Percentiles rank a stretch among this genome's conserved stretches.
These are phyloP conservation scores for Hiodon alosoides DNA, from an alignment of 2,113 vertebrate species.

Conservation along the genomic window DNA sequence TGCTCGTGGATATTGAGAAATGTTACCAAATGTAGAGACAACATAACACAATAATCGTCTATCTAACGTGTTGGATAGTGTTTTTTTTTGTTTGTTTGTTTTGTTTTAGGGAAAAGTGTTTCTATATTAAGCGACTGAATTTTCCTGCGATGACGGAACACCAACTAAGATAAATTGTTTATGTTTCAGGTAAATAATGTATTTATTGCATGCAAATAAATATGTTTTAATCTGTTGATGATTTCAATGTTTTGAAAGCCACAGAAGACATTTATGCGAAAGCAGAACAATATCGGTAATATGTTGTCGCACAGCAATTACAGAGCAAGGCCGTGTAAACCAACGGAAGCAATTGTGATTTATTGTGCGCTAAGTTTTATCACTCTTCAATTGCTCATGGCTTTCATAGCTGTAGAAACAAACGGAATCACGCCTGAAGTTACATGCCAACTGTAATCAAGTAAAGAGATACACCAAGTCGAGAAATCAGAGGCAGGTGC, in stretches of 20 bases:
- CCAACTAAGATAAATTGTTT: background rate
- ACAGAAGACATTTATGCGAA: constrained; percentile 29
- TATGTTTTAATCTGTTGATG: background rate
- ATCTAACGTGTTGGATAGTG: no score
- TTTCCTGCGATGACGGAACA: background rate
- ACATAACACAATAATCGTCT: background rate
- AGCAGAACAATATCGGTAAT: constrained; percentile 72
- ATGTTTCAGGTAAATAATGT: background rate
- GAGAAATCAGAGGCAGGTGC: no score
- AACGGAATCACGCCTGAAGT: constrained; percentile 78
- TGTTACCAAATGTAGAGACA: background rate
- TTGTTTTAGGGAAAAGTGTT: background rate
- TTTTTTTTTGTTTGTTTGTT: constrained; percentile 6
- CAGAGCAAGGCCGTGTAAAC: constrained; percentile 52
- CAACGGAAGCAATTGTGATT: constrained; percentile 69
- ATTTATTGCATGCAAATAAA: background rate
- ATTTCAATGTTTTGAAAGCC: background rate
- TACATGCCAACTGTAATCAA: no score
- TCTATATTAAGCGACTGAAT: background rate
- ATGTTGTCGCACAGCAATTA: constrained; percentile 72
- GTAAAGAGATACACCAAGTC: no score
- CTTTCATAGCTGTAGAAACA: constrained; percentile 90
- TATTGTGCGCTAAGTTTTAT: constrained; percentile 85
- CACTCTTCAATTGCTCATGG: constrained; percentile 83
- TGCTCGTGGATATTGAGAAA: background rate